Percentiles rank a stretch among this genome's conserved stretches.
Evolutionary conservation across 1,140 invertebrate species (phyloP).

Genomic region (Halotydeus destructor): DNA sequence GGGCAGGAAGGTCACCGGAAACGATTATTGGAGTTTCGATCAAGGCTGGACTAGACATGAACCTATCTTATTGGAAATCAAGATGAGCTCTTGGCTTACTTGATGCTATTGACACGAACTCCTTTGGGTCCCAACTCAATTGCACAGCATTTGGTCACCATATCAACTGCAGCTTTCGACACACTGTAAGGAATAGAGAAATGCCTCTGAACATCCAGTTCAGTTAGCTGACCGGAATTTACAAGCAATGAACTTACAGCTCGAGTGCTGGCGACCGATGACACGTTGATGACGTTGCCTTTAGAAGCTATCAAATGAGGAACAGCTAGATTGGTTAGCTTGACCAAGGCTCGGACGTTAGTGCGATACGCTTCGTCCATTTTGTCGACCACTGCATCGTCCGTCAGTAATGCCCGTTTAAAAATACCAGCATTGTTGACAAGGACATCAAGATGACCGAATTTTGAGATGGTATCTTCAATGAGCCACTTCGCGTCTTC

Average conservation of each 20-base stretch:
- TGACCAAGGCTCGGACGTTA: background rate
- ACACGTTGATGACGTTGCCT: conserved; percentile 70
- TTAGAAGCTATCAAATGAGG: conserved; percentile 56
- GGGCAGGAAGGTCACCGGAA: background rate
- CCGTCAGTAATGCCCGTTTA: background rate
- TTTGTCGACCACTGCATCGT: background rate
- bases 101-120: conserved; percentile 21
- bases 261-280: conserved; percentile 57
- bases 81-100: conserved; percentile 5
- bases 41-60: background rate
- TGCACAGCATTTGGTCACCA: conserved; percentile 49
- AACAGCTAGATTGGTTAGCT: conserved; percentile 52
- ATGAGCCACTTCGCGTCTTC: conserved; percentile 57
- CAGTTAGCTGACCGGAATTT: conserved; percentile 20
- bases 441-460: conserved; percentile 42
- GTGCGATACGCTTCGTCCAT: background rate
- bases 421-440: conserved; percentile 14
- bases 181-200: conserved; percentile 24
- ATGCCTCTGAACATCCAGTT: conserved; percentile 23
- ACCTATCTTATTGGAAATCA: background rate
- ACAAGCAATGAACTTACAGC: conserved; percentile 32
- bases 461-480: conserved; percentile 60
- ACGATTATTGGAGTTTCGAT: conserved; percentile 9
- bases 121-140: conserved; percentile 23
- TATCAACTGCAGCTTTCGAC: conserved; percentile 53